Evolutionary conservation across 2,113 vertebrate genomes (phyloP), one percentile per base, ranked within the genome.

Genomic region (Hipposideros armiger): DNA sequence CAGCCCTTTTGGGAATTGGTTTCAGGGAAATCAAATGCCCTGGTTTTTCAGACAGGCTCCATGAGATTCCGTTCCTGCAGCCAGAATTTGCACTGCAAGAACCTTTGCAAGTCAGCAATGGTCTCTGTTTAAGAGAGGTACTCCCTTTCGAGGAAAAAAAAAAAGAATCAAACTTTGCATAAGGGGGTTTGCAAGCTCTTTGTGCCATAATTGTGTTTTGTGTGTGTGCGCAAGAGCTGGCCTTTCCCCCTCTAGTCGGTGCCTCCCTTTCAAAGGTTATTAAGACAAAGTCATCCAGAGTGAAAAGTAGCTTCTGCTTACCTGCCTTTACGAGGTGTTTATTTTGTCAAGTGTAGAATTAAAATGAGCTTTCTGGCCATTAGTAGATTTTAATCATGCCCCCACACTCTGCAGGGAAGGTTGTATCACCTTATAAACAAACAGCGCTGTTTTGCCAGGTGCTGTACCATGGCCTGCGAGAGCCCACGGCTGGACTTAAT

Each of bases 291-390:
- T 93, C 47, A 88, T 76, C 32, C 80, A 87, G 90, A 92, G 96
- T 14, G 73, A 87, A 93, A 89, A 95, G 86, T 78, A 83, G 83
- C 84, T 96, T 96, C 87, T 96, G 82, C 97, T 94, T 95, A 94
- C 81, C 78, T 97, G 93, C 96, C 83, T 98, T 97, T 97, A 91
- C 95, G 96, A 97, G 97, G 90, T 98, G 97, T 97, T 98, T 50
- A 86, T 86, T 97, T 98, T 97, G 81, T 96, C 97, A 88, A 91
- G 32, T 81, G 50, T 93, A 70, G 92, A 95, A 91, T 96, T 97
- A 84, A 96, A 98, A 97, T 95, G 95, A 97, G 84, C 69, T 95
- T 92, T 95, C 56, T 36, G 30, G 8, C 11, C 86, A 78, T 97
- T 0, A 86, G 83, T 92, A 95, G 92, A 83, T 86, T 50, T 97